Evolutionary conservation across 2,888 invertebrate species (phyloP).

Genomic region (Clepsis dumicolana): DNA sequence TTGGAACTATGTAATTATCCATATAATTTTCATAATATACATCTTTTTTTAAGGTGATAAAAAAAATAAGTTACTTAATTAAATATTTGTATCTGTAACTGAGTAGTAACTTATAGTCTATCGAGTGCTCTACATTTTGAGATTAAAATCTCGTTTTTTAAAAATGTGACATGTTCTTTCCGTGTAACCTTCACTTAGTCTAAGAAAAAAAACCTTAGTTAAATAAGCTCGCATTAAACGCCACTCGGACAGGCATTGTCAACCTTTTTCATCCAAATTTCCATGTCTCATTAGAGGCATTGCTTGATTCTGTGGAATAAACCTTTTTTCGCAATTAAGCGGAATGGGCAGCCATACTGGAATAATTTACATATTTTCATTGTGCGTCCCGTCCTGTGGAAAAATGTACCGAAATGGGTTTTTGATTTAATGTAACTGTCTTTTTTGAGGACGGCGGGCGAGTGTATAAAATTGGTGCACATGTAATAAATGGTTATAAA

Average conservation of each 20-base stretch:
- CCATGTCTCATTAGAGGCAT: slow-evolving; percentile 30
- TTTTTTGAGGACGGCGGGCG: slow-evolving; percentile 27
- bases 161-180: too few relatives aligned
- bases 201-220: too few relatives aligned
- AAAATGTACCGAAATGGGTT: slow-evolving; percentile 49
- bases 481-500: too few relatives aligned
- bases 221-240: neutral
- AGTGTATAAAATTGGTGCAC: slow-evolving; percentile 7
- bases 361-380: slow-evolving; percentile 64
- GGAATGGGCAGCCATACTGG: slow-evolving; percentile 53
- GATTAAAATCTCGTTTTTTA: too few relatives aligned
- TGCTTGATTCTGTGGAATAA: slow-evolving; percentile 48
- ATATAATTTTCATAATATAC: too few relatives aligned
- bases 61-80: too few relatives aligned
- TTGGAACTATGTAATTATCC: too few relatives aligned
- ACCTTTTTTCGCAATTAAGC: slow-evolving; percentile 53
- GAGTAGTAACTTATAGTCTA: too few relatives aligned
- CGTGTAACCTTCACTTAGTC: neutral
- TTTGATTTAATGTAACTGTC: slow-evolving; percentile 49
- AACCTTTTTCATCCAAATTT: slow-evolving; percentile 21
- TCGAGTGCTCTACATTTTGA: too few relatives aligned
- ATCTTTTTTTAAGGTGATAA: too few relatives aligned
- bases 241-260: slow-evolving; percentile 1
- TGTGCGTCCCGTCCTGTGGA: slow-evolving; percentile 47
- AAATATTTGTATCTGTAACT: too few relatives aligned